A percentile compares a stretch with the other conserved stretches of the same genome.
Conservation (phyloP, 2,888 invertebrate species). For the Coleophora flavipennella region DNA sequence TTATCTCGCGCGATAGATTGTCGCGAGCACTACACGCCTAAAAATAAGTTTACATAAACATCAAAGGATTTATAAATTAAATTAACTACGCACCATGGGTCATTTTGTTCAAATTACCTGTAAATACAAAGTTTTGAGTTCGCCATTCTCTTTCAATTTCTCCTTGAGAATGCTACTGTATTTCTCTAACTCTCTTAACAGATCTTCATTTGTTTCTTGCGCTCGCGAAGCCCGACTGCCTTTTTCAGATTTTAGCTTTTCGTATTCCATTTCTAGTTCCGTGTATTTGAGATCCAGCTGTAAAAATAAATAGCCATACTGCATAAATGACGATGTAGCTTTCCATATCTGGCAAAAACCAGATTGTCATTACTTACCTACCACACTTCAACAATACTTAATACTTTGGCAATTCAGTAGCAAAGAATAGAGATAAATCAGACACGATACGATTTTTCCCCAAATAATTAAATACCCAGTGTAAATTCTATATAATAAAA, state of each 20-base stretch:
- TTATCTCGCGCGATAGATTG: conserved; percentile 68
- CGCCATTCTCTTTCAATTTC: conserved; percentile 57
- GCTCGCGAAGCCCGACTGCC: conserved; percentile 52
- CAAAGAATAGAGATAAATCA: too few relatives aligned
- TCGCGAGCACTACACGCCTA: conserved; percentile 76
- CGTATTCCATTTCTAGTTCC: conserved; percentile 55
- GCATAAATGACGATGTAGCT: too few relatives aligned
- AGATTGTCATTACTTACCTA: too few relatives aligned
- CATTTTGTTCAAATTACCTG: conserved; percentile 37
- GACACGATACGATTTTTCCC: too few relatives aligned
- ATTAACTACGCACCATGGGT: too few relatives aligned
- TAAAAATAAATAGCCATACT: background rate
- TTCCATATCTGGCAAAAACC: too few relatives aligned
- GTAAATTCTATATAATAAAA: too few relatives aligned
- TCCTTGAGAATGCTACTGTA: conserved; percentile 66
- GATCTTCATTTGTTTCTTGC: conserved; percentile 52
- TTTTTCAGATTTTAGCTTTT: conserved; percentile 43
- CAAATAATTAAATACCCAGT: too few relatives aligned
- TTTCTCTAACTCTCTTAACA: conserved; percentile 64
- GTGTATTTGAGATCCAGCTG: conserved; percentile 54
- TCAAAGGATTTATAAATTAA: too few relatives aligned
- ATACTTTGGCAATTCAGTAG: too few relatives aligned
- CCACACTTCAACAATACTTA: too few relatives aligned
- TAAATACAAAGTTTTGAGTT: conserved; percentile 64
- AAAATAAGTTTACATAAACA: conserved; percentile 16